Evolutionary conservation across 1,140 invertebrate species (phyloP).

Genomic region (Metaphire vulgaris): DNA sequence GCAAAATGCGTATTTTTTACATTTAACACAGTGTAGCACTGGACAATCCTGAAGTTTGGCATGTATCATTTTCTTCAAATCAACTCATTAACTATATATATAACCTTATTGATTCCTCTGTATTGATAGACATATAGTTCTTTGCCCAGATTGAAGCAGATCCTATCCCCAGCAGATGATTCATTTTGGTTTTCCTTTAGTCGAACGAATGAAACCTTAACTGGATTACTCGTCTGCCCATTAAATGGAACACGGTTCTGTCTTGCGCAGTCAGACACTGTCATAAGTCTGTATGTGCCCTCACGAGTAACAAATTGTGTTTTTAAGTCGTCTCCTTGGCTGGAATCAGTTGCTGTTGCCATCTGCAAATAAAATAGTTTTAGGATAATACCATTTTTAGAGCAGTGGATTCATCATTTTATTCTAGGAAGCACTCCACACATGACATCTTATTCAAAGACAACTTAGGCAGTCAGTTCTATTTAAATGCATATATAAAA

Average conservation of each 20-base stretch:
- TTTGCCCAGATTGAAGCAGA: conserved; percentile 95
- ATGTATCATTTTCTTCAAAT: no score
- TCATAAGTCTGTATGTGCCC: conserved; percentile 86
- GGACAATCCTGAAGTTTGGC: no score
- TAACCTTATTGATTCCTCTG: conserved; percentile 90
- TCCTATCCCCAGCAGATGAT: conserved; percentile 61
- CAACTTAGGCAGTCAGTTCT: no score
- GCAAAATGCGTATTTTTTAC: no score
- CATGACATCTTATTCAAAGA: no score
- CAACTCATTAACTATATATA: no score
- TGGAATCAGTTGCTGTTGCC: neutral
- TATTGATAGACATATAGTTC: conserved; percentile 96
- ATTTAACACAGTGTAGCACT: no score
- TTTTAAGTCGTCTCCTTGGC: conserved; percentile 73
- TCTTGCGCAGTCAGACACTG: conserved; percentile 84
- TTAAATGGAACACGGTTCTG: conserved; percentile 71
- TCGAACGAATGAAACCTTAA: conserved; percentile 80
- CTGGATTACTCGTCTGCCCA: conserved; percentile 64
- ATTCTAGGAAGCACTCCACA: no score
- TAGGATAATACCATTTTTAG: no score
- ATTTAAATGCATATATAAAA: no score
- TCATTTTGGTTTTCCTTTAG: conserved; percentile 60
- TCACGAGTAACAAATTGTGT: conserved; percentile 90
- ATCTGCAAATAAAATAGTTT: no score
- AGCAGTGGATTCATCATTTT: no score